These are phyloP conservation scores for Grammomys dolichurus DNA, from an alignment of 2,113 vertebrate genomes.

Conservation along the genomic window DNA sequence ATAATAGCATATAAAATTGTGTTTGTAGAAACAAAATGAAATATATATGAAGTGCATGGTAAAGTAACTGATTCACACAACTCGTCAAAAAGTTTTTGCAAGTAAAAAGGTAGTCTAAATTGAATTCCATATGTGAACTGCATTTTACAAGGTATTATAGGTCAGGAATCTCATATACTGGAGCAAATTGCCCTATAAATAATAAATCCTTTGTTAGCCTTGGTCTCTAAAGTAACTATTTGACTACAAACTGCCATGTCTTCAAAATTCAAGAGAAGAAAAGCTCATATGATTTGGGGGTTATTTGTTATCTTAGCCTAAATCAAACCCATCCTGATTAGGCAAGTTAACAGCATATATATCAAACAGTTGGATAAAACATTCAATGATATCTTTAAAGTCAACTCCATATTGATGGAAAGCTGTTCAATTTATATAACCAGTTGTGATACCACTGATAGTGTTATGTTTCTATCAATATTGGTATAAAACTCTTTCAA, in stretches of 20 bases:
- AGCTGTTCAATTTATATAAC: background rate
- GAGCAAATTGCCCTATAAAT: background rate
- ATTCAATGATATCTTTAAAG: background rate
- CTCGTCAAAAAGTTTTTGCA: background rate
- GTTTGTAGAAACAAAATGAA: background rate
- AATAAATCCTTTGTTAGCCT: background rate
- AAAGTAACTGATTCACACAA: background rate
- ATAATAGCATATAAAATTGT: background rate
- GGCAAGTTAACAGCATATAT: background rate
- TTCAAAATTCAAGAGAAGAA: background rate
- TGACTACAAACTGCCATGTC: background rate
- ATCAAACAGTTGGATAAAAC: background rate
- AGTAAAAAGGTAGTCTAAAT: background rate
- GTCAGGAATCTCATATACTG: background rate
- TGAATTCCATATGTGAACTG: background rate
- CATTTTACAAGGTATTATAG: background rate
- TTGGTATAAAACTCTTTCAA: background rate
- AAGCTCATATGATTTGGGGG: background rate
- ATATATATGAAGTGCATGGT: background rate
- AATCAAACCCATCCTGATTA: background rate
- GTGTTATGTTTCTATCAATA: background rate
- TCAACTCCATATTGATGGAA: background rate
- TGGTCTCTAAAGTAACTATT: background rate
- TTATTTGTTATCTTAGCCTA: background rate
- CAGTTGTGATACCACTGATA: background rate